Base-by-base conservation (phyloP, 64 coral and sea anemone genomes). In the Dendrophyllia cribrosa region DNA sequence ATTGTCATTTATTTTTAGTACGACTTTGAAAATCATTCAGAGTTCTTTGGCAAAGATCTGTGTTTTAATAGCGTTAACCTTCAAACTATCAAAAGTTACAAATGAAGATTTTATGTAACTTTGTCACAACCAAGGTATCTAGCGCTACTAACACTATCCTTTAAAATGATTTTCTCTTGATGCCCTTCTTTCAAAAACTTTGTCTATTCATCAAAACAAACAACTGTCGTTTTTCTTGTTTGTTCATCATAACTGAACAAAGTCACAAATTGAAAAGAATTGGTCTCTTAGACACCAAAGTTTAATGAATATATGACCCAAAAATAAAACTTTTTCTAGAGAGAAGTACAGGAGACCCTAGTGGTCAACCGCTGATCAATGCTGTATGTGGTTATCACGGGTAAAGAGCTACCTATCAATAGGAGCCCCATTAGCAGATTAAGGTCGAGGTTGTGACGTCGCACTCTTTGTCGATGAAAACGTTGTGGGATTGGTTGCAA, bases 191-290 rank as follows among this genome's bases (percentile, higher is more conserved):
- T 58, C 75, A 22, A 23, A 23, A 17, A 55, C 75, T 55, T 56
- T 75, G 72, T 50, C 72, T 43, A 70, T 50, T 49, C 53, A 77
- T 77, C 75, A 49, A 77, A 77, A 56, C 75, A 77, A 55, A 24
- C 75, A 77, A 77, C 8, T 22, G 23, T 25, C 20, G 19, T 6
- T 75, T 77, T 77, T 3, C n/a, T 77, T 77, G 49, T 55, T 4
- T 77, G 48, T 14, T 56, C 13, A 49, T 77, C 75, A 56, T 25
- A 1, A 23, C 48, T 75, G 20, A 55, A 55, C 20, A 77, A 56
- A 77, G 75, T 56, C 47, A 48, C 14, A 49, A 46, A 75, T 49
- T 75, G 5, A 50, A 75, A 75, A 75, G 45, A 16, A 20, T 49
- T 19, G 44, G 72, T 17, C 11, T 4, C 45, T 48, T 7, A 20